These are phyloP conservation scores for Melieria omissa DNA, from an alignment of 2,888 invertebrate genomes.

Conservation along the genomic window DNA sequence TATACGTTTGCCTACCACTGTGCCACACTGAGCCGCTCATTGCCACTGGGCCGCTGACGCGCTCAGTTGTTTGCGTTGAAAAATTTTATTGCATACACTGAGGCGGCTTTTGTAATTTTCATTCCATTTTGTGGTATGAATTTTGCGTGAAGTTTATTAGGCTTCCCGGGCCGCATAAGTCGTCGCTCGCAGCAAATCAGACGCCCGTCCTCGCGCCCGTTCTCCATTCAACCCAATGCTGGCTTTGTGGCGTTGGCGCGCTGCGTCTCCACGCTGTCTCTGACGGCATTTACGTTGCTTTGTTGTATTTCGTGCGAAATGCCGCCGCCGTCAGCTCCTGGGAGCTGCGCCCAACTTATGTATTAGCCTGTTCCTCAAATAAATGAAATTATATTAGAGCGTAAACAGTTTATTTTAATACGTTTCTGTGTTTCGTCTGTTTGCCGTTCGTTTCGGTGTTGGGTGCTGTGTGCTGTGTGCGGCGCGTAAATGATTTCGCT, in stretches of 20 bases:
- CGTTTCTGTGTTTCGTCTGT: background rate
- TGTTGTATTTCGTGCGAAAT: background rate
- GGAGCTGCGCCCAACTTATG: constrained; percentile 6
- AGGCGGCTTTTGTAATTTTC: constrained; percentile 38
- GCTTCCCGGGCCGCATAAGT: background rate
- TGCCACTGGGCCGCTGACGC: background rate
- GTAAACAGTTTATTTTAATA: constrained; percentile 50
- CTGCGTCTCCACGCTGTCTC: no score
- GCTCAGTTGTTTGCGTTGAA: constrained; percentile 49
- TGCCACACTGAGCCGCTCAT: background rate
- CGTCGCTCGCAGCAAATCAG: background rate
- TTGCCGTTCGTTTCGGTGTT: background rate
- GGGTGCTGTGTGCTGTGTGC: background rate
- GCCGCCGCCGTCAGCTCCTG: background rate
- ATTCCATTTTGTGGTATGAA: constrained; percentile 53
- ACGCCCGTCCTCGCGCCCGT: background rate
- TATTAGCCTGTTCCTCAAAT: constrained; percentile 7
- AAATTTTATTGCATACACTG: constrained; percentile 61
- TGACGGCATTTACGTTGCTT: no score
- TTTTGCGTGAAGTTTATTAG: constrained; percentile 43
- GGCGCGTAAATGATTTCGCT: constrained; percentile 11
- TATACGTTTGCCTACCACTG: background rate
- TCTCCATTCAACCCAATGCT: background rate
- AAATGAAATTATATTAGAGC: constrained; percentile 44
- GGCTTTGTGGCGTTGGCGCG: background rate